Base-by-base conservation (phyloP, 1,140 invertebrate species). In the Eumeta japonica region DNA sequence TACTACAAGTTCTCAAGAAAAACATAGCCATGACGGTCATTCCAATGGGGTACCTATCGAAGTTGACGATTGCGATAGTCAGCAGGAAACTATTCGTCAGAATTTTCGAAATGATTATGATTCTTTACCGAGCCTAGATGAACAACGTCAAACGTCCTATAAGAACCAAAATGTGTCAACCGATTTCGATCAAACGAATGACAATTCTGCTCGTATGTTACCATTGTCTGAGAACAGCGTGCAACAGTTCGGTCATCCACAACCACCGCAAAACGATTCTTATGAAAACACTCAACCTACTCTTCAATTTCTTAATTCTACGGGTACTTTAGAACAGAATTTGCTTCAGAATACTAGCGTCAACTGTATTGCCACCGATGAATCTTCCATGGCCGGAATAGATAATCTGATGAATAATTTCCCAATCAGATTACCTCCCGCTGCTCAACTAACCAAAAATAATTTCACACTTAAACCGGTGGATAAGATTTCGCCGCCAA, bases 381-480 rank as follows among this genome's bases (percentile, higher is more conserved):
- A 64, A 19, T 57, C 59, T 1, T 28, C 55, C 1, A 62, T 65
- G 20, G 48, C 35, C 4, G 55, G 40, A n/a, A n/a, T n/a, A n/a
- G n/a, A n/a, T 39, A 66, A 68, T 34, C 71, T 74, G 5, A 70
- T 74, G 70, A 53, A 55, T 20, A 71, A 71, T 38, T 71, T 74
- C 16, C 70, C 70, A 0, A 74, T 74, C 10, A 42, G 65, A 14
- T 32, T 74, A 10, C 66, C 70, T 0, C 58, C 53, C 0, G 45
- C 45, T 1, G 53, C 64, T 1, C 52, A 51, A 35, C 53, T 62
- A 15, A 58, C 62, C 10, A 44, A 52, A 1, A 67, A 66, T 18
- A 68, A 64, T 28, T 65, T 67, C 10, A 74, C 59, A 16, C 39
- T 74, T 7, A 71, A 63, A 38, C 56, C 66, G 1, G 56, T 63